Evolutionary conservation across 2,797 vertebrate species (phyloP), one percentile per base, ranked within the genome.

Genomic region (Coregonus ussuriensis): DNA sequence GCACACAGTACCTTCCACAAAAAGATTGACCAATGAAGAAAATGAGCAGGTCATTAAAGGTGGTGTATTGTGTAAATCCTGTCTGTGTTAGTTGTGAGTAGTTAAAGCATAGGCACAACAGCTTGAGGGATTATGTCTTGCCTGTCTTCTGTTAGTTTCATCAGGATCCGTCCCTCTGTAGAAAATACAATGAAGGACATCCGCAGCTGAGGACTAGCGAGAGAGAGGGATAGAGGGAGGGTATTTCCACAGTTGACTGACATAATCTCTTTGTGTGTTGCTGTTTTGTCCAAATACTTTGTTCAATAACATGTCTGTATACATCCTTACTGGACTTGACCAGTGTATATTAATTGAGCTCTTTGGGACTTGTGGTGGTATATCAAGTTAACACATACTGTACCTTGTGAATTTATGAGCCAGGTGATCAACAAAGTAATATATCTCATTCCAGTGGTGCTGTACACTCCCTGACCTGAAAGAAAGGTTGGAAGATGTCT

Each of bases 121-220:
- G 6, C 2, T 47, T 47, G 41, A 3, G 41, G 41, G 41, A 29
- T 68, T 66, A 33, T 63, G 11, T 56, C 93, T 94, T 89, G 96
- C 98, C 98, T 97, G 95, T 99, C 97, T 88, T 99, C 97, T 65
- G 98, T 99, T 29, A 99, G 88, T 16, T 93, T 89, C 98, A 99
- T 99, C 25, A 99, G 92, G 56, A 89, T 98, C 52, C 94, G 87
- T 47, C 96, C 98, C 82, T 96, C 91, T 21, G 95, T 97, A 41
- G 98, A 99, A 88, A 99, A 99, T 25, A 99, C 97, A 25, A 99
- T 99, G 82, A 99, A 99, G 74, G 98, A 99, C 97, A 99, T 98
- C 84, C 97, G 95, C 79, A 99, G 93, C 91, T 99, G 98, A 77
- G 98, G 98, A 84, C 98, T 99, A 84, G 29, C 41, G 9, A 47